Evolutionary conservation across 2,113 vertebrate species (phyloP), one percentile per base, ranked within the genome.

Genomic region (Columbina picui): DNA sequence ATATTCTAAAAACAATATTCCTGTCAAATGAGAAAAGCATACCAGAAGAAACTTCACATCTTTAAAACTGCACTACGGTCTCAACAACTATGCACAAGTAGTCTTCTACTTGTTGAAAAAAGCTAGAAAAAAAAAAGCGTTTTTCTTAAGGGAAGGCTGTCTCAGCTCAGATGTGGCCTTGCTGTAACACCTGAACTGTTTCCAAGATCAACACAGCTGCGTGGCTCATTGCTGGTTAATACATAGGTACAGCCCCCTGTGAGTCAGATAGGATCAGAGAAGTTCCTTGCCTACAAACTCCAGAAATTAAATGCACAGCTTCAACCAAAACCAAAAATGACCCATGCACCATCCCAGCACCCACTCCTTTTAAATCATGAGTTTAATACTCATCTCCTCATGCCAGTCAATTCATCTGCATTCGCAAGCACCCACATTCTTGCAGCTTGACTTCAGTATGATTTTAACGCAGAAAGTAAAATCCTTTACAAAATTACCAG

Each of bases 161-260:
- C 70, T 84, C 68, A 85, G 29, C 30, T 87, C 47, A 81, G 32
- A 77, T 36, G 32, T 50, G 43, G 50, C 32, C 25, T 61, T 92
- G 25, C 82, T 96, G 78, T 75, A 25, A 83, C 41, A 92, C 85
- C 18, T 91, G 85, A 94, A 83, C 25, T 34, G 36, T 64, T 87
- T 94, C 86, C 86, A 95, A 83, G 55, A 84, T 50, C 57, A 94
- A 56, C 29, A 74, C 9, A 39, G 36, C 14, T 74, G 39, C 65
- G 59, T 87, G 85, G 53, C 23, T 29, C 32, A 43, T 6, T 83
- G 83, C 57, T 50, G 57, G 43, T 71, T 87, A 83, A 80, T 41
- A 17, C 81, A 65, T 10, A 85, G 9, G 39, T 78, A 67, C 17
- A 83, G 45, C 15, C 34, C 81, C 9, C 29, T 61, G 16, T 43